Conservation (phyloP, 2,888 invertebrate species). For the Leuctra nigra region DNA sequence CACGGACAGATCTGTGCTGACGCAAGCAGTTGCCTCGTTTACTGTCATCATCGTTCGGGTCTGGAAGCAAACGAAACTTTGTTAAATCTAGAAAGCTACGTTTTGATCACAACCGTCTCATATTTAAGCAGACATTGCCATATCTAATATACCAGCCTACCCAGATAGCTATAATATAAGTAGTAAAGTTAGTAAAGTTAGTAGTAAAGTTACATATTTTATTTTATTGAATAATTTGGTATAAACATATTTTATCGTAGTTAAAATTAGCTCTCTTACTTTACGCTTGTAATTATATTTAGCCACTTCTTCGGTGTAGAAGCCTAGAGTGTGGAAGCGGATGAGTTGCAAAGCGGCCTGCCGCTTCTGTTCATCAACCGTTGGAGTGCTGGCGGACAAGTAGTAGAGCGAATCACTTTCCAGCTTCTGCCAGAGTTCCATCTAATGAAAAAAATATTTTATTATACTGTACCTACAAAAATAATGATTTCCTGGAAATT, state of each 20-base stretch:
- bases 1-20: conserved; percentile 66
- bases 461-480: too few species aligned
- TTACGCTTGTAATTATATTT: conserved; percentile 56
- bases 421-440: conserved; percentile 68
- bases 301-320: conserved; percentile 55
- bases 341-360: conserved; percentile 61
- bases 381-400: conserved; percentile 51
- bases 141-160: too few species aligned
- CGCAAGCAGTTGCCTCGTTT: conserved; percentile 64
- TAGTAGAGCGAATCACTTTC: conserved; percentile 75
- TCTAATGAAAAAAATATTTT: too few species aligned
- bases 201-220: too few species aligned
- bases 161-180: too few species aligned
- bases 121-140: too few species aligned
- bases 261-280: too few species aligned
- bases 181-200: too few species aligned
- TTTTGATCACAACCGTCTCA: too few species aligned
- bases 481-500: too few species aligned
- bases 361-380: conserved; percentile 67
- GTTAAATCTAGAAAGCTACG: background rate
- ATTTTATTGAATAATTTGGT: too few species aligned
- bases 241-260: too few species aligned
- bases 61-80: conserved; percentile 39
- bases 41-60: conserved; percentile 68
- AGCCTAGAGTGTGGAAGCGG: conserved; percentile 57